Base-by-base conservation (phyloP, 2,888 invertebrate species). In the Tryphoninae sp. region DNA sequence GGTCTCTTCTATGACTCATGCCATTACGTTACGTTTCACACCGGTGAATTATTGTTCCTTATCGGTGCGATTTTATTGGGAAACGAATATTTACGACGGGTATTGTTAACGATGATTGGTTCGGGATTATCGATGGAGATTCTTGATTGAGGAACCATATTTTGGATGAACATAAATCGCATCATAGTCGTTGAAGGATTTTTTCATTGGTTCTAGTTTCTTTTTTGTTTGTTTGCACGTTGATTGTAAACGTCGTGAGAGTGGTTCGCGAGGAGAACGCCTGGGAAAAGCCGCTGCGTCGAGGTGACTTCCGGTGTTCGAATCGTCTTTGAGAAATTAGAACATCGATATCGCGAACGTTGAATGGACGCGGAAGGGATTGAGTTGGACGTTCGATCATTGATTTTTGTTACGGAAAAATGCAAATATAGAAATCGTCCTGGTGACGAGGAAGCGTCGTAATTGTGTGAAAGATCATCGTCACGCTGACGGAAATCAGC, bases 401-500 rank as follows among this genome's bases (percentile, higher is more conserved):
- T 51, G 67, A 67, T 19, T 45, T n/a, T 9, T 45, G 22, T 45
- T 65, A 42, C 67, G 19, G 33, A 67, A 55, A 51, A 64, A 80
- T 80, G 82, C 65, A 61, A 42, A 51, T 55, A 23, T 59, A 62
- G 58, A 61, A 74, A 51, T 53, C 19, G 40, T 8, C 22, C 26
- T 3, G 51, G 62, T 59, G 79, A 26, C 67, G 49, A 55, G 68
- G 26, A 42, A 53, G 51, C 67, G 40, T 68, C 49, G 22, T 42
- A 51, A 40, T 33, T 71, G 68, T 72, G 45, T 11, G 67, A 22
- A 51, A 16, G 42, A 68, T 62, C 75, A 58, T 76, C 82, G 76
- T 82, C 82, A 82, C 75, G 65, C 82, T 82, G 82, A 82, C 82
- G 82, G 82, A 82, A 82, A 82, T 79, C 82, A 76, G 79, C 75